These are phyloP conservation scores for Vimba vimba DNA, from an alignment of 2,113 vertebrate species.

Conservation along the genomic window DNA sequence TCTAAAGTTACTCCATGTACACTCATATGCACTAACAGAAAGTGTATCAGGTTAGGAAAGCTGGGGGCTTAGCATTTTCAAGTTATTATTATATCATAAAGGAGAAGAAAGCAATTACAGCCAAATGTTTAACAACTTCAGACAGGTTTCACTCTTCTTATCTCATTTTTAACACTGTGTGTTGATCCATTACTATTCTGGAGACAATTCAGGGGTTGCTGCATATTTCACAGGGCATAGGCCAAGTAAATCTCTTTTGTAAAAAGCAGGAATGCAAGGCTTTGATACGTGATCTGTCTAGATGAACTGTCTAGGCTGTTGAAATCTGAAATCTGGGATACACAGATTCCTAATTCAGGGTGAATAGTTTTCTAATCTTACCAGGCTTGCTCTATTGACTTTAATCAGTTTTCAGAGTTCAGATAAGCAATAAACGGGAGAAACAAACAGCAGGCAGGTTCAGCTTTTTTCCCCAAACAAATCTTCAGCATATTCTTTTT, in stretches of 20 bases:
- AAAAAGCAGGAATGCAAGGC: conserved; percentile 10
- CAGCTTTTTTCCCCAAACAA: neutral
- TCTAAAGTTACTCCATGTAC: conserved; percentile 24
- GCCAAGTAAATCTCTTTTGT: conserved; percentile 23
- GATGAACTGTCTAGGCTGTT: neutral
- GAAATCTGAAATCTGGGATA: conserved; percentile 14
- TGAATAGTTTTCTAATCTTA: conserved; percentile 23
- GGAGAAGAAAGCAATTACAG: conserved; percentile 6
- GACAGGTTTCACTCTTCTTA: conserved; percentile 7
- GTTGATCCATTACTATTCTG: neutral
- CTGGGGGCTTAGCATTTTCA: conserved; percentile 3
- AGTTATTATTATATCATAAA: conserved; percentile 2
- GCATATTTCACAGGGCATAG: neutral
- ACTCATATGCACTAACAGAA: conserved; percentile 3
- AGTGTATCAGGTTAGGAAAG: conserved; percentile 16
- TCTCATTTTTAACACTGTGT: neutral
- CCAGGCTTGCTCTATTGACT: conserved; percentile 23
- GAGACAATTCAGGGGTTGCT: neutral
- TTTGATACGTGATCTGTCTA: conserved; percentile 10
- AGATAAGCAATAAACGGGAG: neutral
- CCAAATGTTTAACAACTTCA: conserved; percentile 4
- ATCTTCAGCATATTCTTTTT: neutral
- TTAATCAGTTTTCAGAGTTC: conserved; percentile 23
- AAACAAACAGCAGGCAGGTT: neutral
- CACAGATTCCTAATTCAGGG: neutral